phyloP scores from a whole-genome alignment of 2,113 vertebrate genomes.

The Microcebus griseorufus region DNA sequence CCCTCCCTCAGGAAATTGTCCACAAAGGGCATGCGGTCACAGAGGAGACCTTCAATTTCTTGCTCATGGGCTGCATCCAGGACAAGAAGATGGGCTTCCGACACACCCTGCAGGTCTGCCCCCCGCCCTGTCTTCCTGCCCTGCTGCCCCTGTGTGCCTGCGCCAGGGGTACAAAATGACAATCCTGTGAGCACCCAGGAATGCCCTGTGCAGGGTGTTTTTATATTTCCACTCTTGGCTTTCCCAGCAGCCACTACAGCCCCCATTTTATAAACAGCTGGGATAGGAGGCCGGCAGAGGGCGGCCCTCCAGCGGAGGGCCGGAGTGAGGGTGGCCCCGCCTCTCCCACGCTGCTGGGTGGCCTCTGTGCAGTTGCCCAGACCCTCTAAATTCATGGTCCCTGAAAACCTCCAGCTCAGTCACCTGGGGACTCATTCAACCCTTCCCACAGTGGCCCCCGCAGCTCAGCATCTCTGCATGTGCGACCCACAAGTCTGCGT shows the following conservation, averaged over 20 bases:
- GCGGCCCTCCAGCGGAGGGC: accelerated
- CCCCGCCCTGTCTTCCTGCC: background rate
- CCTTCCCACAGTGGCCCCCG: too few species aligned
- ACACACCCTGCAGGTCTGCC: slow-evolving; percentile 91
- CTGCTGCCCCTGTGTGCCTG: background rate
- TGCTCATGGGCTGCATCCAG: slow-evolving; percentile 94
- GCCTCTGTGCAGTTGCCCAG: background rate
- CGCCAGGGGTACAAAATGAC: accelerated
- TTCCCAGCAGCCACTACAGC: background rate
- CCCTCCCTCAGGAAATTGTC: slow-evolving; percentile 91
- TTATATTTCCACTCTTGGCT: background rate
- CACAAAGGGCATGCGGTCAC: slow-evolving; percentile 89
- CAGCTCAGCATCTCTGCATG: background rate
- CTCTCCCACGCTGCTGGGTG: background rate
- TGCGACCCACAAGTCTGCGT: background rate
- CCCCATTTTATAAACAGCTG: background rate
- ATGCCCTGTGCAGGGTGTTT: background rate
- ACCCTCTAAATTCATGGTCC: background rate
- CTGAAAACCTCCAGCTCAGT: background rate
- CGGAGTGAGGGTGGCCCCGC: background rate
- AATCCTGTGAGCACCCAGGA: background rate
- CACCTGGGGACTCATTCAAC: background rate
- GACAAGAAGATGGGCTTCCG: slow-evolving; percentile 92
- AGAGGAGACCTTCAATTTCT: slow-evolving; percentile 93
- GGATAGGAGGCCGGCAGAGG: background rate